Evolutionary conservation across 2,888 invertebrate species (phyloP).

Genomic region (Acleris cristana): DNA sequence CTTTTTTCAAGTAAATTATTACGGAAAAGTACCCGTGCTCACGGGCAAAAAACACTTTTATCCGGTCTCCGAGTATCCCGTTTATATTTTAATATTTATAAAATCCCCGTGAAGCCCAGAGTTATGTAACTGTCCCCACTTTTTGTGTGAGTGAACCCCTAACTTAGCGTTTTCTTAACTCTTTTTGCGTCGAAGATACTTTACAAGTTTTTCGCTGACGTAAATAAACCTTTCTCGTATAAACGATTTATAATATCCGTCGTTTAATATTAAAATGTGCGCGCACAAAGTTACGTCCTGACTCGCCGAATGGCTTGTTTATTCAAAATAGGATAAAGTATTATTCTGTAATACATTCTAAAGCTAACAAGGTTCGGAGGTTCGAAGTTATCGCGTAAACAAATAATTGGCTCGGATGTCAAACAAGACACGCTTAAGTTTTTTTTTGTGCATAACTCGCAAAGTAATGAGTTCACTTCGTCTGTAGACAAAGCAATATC

Average conservation of each 20-base stretch:
- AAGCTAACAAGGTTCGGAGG: neutral
- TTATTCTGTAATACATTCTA: neutral
- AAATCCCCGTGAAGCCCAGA: conserved; percentile 68
- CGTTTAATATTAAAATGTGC: conserved; percentile 23
- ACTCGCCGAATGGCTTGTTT: neutral
- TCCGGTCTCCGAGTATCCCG: conserved; percentile 62
- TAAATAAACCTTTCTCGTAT: conserved; percentile 47
- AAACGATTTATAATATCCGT: conserved; percentile 30
- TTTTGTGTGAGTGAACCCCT: conserved; percentile 52
- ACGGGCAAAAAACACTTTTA: conserved; percentile 55
- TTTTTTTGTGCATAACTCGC: too few relatives aligned
- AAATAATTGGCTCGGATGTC: neutral
- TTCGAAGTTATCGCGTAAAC: neutral
- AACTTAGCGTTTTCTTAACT: conserved; percentile 79
- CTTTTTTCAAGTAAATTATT: neutral
- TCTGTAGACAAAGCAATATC: too few relatives aligned
- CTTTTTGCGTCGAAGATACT: conserved; percentile 67
- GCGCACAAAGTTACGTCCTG: neutral
- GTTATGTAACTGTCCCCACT: conserved; percentile 50
- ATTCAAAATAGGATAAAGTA: conserved; percentile 1
- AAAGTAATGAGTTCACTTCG: too few relatives aligned
- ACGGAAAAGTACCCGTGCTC: neutral
- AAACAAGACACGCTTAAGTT: neutral
- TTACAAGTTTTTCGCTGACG: conserved; percentile 74
- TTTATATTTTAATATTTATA: conserved; percentile 74